phyloP scores from a whole-genome alignment of 2,113 vertebrate species.

The Rhadina sibilatrix region DNA sequence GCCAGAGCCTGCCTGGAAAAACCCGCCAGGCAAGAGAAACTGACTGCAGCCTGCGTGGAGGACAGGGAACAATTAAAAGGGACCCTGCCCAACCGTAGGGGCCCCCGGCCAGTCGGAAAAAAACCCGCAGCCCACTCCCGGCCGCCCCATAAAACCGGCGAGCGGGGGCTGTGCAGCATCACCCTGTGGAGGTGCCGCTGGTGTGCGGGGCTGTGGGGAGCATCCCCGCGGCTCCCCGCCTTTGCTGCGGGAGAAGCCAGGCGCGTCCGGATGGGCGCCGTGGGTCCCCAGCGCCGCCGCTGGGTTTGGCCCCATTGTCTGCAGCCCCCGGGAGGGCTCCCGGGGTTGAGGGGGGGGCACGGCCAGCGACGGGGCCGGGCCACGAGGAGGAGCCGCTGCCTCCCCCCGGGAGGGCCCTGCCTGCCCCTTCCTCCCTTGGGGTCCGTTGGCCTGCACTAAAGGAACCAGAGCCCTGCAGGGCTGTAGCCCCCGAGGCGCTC shows the following conservation, averaged over 20 bases:
- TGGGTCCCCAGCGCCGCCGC: background rate
- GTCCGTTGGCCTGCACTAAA: background rate
- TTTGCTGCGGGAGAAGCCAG: background rate
- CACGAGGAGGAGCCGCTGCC: constrained; percentile 27
- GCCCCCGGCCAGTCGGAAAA: background rate
- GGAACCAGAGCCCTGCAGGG: background rate
- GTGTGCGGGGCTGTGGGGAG: background rate
- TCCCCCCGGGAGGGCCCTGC: background rate
- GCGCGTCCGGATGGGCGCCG: background rate
- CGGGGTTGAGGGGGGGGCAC: background rate
- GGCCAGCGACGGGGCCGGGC: background rate
- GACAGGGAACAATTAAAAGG: constrained; percentile 2
- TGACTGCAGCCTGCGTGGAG: background rate
- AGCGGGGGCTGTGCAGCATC: background rate
- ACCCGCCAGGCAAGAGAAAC: constrained; percentile 29
- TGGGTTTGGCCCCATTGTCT: constrained; percentile 19
- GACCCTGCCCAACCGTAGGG: background rate
- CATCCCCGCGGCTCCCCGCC: background rate
- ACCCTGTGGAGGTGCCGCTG: background rate
- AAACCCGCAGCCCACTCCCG: background rate
- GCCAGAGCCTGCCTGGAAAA: constrained; percentile 12
- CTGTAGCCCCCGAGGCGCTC: background rate
- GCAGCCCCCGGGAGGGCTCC: background rate
- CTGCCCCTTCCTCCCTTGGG: background rate
- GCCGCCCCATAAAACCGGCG: background rate